Evolutionary conservation across 2,888 invertebrate species (phyloP).

Genomic region (Platerodrilus igneus): DNA sequence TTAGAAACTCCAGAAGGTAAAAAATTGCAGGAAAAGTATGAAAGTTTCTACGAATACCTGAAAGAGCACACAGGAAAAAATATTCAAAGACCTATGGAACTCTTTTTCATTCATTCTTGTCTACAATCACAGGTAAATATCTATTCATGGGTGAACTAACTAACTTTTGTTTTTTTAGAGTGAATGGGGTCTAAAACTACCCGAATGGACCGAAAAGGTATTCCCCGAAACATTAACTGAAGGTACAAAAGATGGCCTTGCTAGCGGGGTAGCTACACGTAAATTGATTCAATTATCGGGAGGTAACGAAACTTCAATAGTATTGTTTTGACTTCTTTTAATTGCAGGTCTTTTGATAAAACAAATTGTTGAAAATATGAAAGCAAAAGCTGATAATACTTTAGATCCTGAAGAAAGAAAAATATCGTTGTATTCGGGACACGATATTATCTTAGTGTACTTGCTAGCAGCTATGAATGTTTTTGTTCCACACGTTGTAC

Average conservation of each 20-base stretch:
- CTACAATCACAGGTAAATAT: slow-evolving; percentile 5
- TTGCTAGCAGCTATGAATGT: slow-evolving; percentile 55
- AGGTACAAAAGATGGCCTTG: slow-evolving; percentile 41
- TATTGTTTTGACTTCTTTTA: neutral
- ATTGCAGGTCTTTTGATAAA: slow-evolving; percentile 44
- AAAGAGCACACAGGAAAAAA: slow-evolving; percentile 3
- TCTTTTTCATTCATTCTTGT: neutral
- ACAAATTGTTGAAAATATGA: slow-evolving; percentile 55
- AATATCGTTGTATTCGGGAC: slow-evolving; percentile 58
- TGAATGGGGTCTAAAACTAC: slow-evolving; percentile 41
- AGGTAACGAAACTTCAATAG: slow-evolving; percentile 10
- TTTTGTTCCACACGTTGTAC: slow-evolving; percentile 51
- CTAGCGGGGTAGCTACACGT: slow-evolving; percentile 35
- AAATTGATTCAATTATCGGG: slow-evolving; percentile 7
- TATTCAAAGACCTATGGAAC: neutral
- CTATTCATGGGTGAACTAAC: neutral
- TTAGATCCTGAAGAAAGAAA: slow-evolving; percentile 48
- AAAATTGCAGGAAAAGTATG: neutral
- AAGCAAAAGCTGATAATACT: slow-evolving; percentile 43
- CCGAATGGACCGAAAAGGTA: slow-evolving; percentile 44
- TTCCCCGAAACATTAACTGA: slow-evolving; percentile 40
- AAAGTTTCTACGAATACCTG: slow-evolving; percentile 2
- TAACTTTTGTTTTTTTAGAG: slow-evolving; percentile 26
- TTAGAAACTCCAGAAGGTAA: neutral
- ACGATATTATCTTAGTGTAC: slow-evolving; percentile 62